Percentiles rank a stretch among this genome's conserved stretches.
Conservation (phyloP, 2,797 vertebrate species). For the Crocodylus rhombifer region DNA sequence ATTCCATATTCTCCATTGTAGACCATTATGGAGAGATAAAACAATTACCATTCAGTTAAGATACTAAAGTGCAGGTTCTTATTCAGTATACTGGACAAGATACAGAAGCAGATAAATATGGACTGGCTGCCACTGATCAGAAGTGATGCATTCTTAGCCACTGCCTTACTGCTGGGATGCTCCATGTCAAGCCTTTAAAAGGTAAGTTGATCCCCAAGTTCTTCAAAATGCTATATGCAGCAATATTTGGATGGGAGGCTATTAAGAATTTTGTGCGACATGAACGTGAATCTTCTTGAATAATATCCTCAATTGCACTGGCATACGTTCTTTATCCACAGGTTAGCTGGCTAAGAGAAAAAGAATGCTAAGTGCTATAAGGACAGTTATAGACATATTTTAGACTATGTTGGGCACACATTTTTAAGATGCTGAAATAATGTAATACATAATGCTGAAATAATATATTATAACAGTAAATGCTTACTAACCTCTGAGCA, state of each 20-base stretch:
- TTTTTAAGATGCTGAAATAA: too few species aligned
- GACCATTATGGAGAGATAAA: slow-evolving; percentile 19
- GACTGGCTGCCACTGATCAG: not conserved
- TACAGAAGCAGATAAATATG: not conserved
- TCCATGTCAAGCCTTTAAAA: not conserved
- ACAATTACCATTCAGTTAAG: not conserved
- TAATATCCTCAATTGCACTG: not conserved
- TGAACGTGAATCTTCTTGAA: slow-evolving; percentile 30
- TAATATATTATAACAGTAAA: not conserved
- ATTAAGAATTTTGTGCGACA: not conserved
- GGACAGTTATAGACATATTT: too few species aligned
- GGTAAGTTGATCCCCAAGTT: slow-evolving; percentile 14
- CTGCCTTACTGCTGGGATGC: not conserved
- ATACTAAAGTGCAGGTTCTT: not conserved
- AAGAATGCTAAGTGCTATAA: too few species aligned
- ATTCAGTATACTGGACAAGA: slow-evolving; percentile 21
- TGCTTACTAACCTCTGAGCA: accelerated
- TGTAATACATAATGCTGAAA: not conserved
- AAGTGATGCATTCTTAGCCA: not conserved
- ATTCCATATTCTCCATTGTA: not conserved
- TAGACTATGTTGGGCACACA: too few species aligned
- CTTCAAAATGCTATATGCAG: slow-evolving; percentile 25
- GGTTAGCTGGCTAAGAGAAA: not conserved
- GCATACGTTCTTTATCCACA: not conserved
- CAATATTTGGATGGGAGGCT: slow-evolving; percentile 8